These are phyloP conservation scores for Tor tambroides DNA, from an alignment of 2,113 vertebrate genomes.

Conservation along the genomic window DNA sequence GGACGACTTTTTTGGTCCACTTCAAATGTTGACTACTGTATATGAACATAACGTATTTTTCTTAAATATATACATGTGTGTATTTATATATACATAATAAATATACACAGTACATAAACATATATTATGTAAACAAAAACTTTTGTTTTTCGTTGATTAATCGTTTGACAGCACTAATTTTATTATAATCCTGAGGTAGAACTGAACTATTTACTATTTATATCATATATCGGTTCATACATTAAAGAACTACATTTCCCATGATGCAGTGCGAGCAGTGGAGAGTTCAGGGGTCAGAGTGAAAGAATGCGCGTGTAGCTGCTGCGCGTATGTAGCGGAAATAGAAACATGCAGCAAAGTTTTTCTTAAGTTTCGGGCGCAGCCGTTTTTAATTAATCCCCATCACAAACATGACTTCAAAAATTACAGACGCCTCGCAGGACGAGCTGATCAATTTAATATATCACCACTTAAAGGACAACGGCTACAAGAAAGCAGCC, in stretches of 20 bases:
- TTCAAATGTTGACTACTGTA: too few species aligned
- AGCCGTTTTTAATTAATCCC: background rate
- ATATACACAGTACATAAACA: too few species aligned
- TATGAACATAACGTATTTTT: too few species aligned
- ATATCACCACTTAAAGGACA: slow-evolving; percentile 72
- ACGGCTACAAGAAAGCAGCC: slow-evolving; percentile 75
- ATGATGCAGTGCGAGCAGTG: slow-evolving; percentile 62
- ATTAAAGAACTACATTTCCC: slow-evolving; percentile 60
- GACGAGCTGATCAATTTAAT: slow-evolving; percentile 69
- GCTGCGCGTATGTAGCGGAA: slow-evolving; percentile 1
- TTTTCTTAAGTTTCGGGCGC: slow-evolving; percentile 5
- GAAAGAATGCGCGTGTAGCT: slow-evolving; percentile 53
- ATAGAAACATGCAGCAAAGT: slow-evolving; percentile 22
- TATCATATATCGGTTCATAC: too few species aligned
- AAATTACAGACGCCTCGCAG: slow-evolving; percentile 48
- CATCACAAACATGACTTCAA: slow-evolving; percentile 67
- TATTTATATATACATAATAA: too few species aligned
- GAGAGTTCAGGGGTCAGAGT: slow-evolving; percentile 61
- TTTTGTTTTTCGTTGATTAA: too few species aligned
- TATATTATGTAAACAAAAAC: too few species aligned
- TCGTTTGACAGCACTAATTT: too few species aligned
- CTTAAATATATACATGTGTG: too few species aligned
- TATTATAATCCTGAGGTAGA: too few species aligned
- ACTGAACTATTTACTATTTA: too few species aligned
- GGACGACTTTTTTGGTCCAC: too few species aligned